Base-by-base conservation (phyloP, 2,888 invertebrate genomes). In the Idaea biselata region DNA sequence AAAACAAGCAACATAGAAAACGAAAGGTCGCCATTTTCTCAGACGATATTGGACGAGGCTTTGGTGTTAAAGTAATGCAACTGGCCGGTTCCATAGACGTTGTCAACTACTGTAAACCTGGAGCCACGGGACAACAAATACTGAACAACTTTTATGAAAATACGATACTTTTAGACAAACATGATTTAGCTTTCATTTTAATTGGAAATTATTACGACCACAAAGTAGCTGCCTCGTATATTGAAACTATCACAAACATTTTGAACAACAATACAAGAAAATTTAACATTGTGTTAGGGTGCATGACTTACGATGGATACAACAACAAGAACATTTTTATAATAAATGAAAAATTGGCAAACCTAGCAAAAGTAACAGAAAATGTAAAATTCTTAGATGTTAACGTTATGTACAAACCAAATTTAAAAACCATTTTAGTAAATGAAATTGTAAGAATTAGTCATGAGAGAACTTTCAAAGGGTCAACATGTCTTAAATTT, bases 231-330 rank as follows among this genome's bases (percentile, higher is more conserved):
- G 2, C 18, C n/a, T 44, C 59, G 4, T 59, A 59, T 18, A 14
- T 44, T 14, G 53, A 59, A 53, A 17, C 16, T 53, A 18, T 59
- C 0, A 44, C 5, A 59, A 14, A 18, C 7, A 44, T 59, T 14
- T 16, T 59, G 18, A 44, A 53, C 16, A 53, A 59, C 11, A 4
- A 44, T 5, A 5, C 1, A 1, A 44, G 59, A 18, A 59, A 53
- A 59, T 59, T 59, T 16, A 59, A 59, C 8, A 53, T 59, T 53
- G 6, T 59, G n/a, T 17, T 59, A 59, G 53, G 53, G 16, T 44
- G 59, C 18, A 16, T 59, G 18, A 16, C 44, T 6, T 59, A 59
- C 16, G 59, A 59, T 18, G 59, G 59, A 11, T 18, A 11, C 7
- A 59, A 59, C 44, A 44, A 59, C 14, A 14, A 33, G 6, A 18